Percentiles rank a stretch among this genome's conserved stretches.
phyloP scores from a whole-genome alignment of 2,888 invertebrate species.

The Hydrotaea cyrtoneurina region DNA sequence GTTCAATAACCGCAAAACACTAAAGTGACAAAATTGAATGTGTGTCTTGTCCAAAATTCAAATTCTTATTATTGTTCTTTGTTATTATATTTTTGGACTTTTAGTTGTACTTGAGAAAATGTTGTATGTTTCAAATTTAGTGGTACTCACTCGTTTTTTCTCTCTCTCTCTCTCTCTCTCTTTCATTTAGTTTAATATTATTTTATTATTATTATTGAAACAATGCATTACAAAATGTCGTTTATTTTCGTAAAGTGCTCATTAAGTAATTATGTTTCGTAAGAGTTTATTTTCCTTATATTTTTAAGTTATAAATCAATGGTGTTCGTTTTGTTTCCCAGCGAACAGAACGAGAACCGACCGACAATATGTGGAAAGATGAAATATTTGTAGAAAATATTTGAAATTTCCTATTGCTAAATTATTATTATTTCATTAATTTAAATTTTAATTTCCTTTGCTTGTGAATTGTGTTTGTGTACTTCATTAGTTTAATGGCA shows the following conservation, averaged over 20 bases:
- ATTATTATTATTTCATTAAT: slow-evolving; percentile 3
- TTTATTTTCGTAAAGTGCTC: neutral
- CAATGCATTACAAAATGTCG: neutral
- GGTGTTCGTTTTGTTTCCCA: slow-evolving; percentile 13
- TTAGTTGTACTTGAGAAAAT: slow-evolving; percentile 37
- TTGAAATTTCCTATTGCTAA: slow-evolving; percentile 8
- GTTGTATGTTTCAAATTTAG: slow-evolving; percentile 2
- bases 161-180: slow-evolving; percentile 30
- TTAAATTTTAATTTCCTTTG: neutral
- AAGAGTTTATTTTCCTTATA: slow-evolving; percentile 28
- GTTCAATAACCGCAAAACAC: neutral
- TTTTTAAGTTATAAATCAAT: slow-evolving; percentile 34
- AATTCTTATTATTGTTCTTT: slow-evolving; percentile 20
- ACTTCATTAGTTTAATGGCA: slow-evolving; percentile 11
- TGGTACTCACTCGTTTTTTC: neutral
- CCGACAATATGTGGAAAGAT: slow-evolving; percentile 29
- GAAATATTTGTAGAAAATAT: slow-evolving; percentile 29
- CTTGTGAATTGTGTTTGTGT: slow-evolving; percentile 5
- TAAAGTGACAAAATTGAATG: neutral
- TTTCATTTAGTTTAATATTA: neutral
- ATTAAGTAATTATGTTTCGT: slow-evolving; percentile 14
- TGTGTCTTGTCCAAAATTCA: slow-evolving; percentile 23
- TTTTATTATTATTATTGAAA: neutral
- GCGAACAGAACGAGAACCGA: slow-evolving; percentile 5
- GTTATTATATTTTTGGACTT: neutral